Evolutionary conservation across 2,797 vertebrate genomes (phyloP), one percentile per base, ranked within the genome.

Genomic region (Crax fasciolata): DNA sequence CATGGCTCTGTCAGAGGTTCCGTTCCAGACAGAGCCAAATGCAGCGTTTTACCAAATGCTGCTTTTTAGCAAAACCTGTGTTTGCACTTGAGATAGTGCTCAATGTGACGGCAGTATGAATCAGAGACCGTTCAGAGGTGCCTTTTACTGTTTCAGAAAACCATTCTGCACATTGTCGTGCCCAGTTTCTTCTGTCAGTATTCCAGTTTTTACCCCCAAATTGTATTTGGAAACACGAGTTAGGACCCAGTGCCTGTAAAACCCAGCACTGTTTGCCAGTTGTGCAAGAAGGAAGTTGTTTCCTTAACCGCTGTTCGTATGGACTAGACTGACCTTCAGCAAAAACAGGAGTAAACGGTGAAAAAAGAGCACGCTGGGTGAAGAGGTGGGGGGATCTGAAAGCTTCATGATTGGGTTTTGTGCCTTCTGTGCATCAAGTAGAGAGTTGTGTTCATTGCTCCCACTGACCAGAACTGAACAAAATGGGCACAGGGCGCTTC

Each of bases 321-420:
- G 9, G 18, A 9, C 55, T 39, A 6, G 23, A 5, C 11, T 24
- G n/a, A 23, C 44, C 20, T 16, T 32, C 49, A 20, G 43, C 23
- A 73, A 39, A 71, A 82, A 28, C 9, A 21, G 11, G 3, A 18
- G 43, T 19, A 54, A 82, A 85, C 51, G 24, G 12, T 27, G 11
- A 4, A 7, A 19, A 28, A 23, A 54, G 13, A 48, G 27, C 12
- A 1, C 3, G 12, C 0, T 12, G 38, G 41, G 15, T 25, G 62
- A 27, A 28, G 70, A 51, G 62, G 38, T 18, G 3, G 32, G 41
- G 62, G n/a, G 16, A 25, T 17, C 83, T 15, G 43, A 73, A 76
- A 77, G 63, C 46, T 84, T 89, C 2, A 0, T 81, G 57, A 10
- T 20, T 80, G 54, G 70, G 28, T 43, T 86, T 35, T 35, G 35